phyloP scores from a whole-genome alignment of 2,888 invertebrate species.

The Julus scanicus region DNA sequence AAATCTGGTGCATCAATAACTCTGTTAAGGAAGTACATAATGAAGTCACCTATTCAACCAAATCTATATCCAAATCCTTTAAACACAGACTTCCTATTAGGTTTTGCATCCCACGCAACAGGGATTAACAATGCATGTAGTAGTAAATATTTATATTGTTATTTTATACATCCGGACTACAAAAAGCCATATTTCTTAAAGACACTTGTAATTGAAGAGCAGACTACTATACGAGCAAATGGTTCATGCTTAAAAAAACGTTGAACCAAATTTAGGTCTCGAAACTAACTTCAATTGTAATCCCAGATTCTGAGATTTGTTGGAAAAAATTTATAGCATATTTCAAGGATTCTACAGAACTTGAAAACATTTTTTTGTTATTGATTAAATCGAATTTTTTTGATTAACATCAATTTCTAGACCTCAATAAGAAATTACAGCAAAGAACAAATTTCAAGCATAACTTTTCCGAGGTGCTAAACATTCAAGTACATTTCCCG shows the following conservation, averaged over 20 bases:
- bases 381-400: too few species aligned
- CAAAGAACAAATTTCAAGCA: too few species aligned
- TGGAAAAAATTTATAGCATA: too few species aligned
- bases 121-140: conserved; percentile 1
- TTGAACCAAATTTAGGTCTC: too few species aligned
- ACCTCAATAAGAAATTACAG: too few species aligned
- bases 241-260: neutral
- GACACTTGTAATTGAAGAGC: neutral
- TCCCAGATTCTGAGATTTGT: too few species aligned
- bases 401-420: too few species aligned
- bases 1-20: conserved; percentile 46
- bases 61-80: conserved; percentile 44
- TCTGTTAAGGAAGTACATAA: conserved; percentile 22
- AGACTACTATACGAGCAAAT: neutral
- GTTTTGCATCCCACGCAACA: conserved; percentile 28
- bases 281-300: too few species aligned
- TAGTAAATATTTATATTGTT: conserved; percentile 43
- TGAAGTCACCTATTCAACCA: neutral
- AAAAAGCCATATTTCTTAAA: neutral
- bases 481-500: too few species aligned
- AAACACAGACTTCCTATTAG: neutral
- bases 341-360: too few species aligned
- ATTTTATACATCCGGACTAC: conserved; percentile 7
- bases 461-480: too few species aligned
- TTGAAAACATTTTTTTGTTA: too few species aligned